Evolutionary conservation across 2,888 invertebrate genomes (phyloP).

Genomic region (Apoda limacodes): DNA sequence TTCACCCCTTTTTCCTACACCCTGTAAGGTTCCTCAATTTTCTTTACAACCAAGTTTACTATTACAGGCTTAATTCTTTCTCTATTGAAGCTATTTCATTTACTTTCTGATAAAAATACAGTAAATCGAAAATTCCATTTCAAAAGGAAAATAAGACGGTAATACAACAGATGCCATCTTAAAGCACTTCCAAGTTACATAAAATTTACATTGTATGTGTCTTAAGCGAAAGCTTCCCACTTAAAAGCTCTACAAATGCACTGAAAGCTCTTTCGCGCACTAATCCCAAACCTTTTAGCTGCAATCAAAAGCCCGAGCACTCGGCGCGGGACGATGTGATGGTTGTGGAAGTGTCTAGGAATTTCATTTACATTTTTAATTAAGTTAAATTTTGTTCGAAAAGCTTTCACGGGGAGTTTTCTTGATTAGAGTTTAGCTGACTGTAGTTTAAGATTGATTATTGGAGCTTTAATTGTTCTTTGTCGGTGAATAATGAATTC

Average conservation of each 20-base stretch:
- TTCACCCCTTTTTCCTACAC: conserved; percentile 29
- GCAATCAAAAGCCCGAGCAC: conserved; percentile 69
- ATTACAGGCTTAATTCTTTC: too few relatives aligned
- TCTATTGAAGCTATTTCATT: too few relatives aligned
- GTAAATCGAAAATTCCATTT: too few relatives aligned
- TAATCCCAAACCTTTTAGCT: conserved; percentile 71
- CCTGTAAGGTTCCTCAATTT: conserved; percentile 38
- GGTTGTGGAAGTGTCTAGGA: conserved; percentile 69
- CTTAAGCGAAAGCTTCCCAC: conserved; percentile 70
- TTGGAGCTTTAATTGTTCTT: conserved; percentile 67
- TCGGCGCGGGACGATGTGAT: conserved; percentile 47
- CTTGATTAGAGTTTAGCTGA: conserved; percentile 69
- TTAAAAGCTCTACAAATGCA: conserved; percentile 71
- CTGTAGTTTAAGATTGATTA: conserved; percentile 70
- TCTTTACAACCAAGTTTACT: conserved; percentile 14
- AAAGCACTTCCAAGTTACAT: conserved; percentile 44
- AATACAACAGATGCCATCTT: conserved; percentile 17
- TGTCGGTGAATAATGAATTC: conserved; percentile 67
- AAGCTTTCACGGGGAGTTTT: conserved; percentile 70
- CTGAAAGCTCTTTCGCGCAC: conserved; percentile 71
- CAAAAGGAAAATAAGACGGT: too few relatives aligned
- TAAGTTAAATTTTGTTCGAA: conserved; percentile 70
- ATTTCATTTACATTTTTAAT: conserved; percentile 71
- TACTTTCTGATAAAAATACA: too few relatives aligned
- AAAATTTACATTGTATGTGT: conserved; percentile 69